Base-by-base conservation (phyloP, 2,797 vertebrate genomes). In the Diplodus puntazzo region DNA sequence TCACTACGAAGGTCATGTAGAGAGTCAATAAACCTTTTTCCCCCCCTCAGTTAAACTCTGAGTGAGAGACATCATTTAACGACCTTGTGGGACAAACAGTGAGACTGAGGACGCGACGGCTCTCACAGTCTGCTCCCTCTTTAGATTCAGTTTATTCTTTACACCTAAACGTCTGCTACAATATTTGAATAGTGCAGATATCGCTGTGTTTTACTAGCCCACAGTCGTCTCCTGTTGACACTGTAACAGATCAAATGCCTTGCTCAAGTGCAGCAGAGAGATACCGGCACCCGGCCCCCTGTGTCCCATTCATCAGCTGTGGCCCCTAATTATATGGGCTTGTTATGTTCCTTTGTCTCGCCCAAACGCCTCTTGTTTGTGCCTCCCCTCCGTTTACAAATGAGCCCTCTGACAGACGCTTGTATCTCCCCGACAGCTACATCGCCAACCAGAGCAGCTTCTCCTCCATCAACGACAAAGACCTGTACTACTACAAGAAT, bases 361-460 rank as follows among this genome's bases (percentile, higher is more conserved):
- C 52, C 46, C 48, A 80, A 75, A 63, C 76, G 77, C 73, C 65
- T 67, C 34, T 34, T 87, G 57, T 79, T 83, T 68, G 39, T 73
- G 69, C 52, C 57, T 69, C n/a, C 14, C 42, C 63, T 43, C 59
- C 1, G 43, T 79, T 84, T 82, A 87, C 84, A 83, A 89, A 88
- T 81, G 66, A 79, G 80, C 79, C 49, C 27, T 58, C 81, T 92
- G 85, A 91, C 88, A 77, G 75, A 55, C 68, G 20, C 84, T 90
- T 90, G 83, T 88, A 71, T 91, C 81, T 82, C n/a, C 68, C 70
- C 71, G 82, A 92, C 95, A 99, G 98, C 81, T 99, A 97, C 90
- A 99, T 99, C 0, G 96, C 96, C 84, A 98, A 98, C 91, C 98
- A 99, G 94, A 94, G 89, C 85, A 95, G 93, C 77, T 96, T 99